Base-by-base conservation (phyloP, 2,888 invertebrate species). In the Aphidius colemani region DNA sequence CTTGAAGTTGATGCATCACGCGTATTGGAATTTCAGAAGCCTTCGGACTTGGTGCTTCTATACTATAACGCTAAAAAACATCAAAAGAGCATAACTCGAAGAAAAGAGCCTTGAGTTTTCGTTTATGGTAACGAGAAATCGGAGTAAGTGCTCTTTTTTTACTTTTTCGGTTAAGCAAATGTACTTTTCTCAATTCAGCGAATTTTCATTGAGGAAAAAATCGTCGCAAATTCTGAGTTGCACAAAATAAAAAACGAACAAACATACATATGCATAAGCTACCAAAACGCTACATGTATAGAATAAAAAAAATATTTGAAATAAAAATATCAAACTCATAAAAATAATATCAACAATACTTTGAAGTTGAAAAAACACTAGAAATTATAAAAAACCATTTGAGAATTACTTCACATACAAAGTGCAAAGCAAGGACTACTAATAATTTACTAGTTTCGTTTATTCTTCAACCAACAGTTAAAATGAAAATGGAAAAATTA, bases 371-470 rank as follows among this genome's bases (percentile, higher is more conserved):
- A 30, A 30, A 5, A 30, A 30, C 0, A 30, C 5, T 30, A 30
- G 1, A 30, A 30, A 5, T 4, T 30, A 30, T 30, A 30, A 30
- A 30, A 30, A 30, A n/a, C n/a, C 5, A 30, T 30, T 30, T 30
- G 1, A 30, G 30, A 30, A 5, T 30, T 30, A 30, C 30, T 30
- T 30, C 5, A 18, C 13, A 30, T 72, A 73, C 71, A 70, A 73
- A 74, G 74, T 71, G 75, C 75, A 73, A 75, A 75, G 72, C 69
- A 71, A 44, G 41, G 10, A 41, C 6, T 10, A 41, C n/a, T n/a
- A n/a, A n/a, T n/a, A n/a, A n/a, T n/a, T n/a, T 50, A 61, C 63
- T 63, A 57, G 53, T 61, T 62, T 66, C 59, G 59, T 61, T 67
- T 53, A 43, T 65, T 66, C 66, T 66, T 64, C n/a, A 57, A 49